phyloP scores from a whole-genome alignment of 1,140 invertebrate species.

The Hylyphantes graminicola region DNA sequence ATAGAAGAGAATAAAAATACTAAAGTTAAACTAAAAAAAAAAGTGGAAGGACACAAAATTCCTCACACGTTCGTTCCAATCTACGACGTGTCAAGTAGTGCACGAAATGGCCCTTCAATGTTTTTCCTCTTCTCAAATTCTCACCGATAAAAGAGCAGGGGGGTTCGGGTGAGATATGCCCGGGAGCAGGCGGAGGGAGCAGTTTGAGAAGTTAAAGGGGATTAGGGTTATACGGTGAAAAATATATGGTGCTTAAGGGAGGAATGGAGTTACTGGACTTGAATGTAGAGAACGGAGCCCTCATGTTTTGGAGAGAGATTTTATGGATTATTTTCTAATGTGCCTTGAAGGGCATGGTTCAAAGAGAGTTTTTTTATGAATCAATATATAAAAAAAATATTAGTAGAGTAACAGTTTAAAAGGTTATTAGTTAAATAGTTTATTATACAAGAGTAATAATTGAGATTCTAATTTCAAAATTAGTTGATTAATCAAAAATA shows the following conservation, averaged over 20 bases:
- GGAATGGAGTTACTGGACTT: slow-evolving; percentile 34
- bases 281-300: slow-evolving; percentile 37
- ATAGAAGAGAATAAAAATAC: slow-evolving; percentile 15
- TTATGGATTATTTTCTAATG: slow-evolving; percentile 6
- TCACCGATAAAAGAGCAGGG: slow-evolving; percentile 45
- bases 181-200: not conserved
- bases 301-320: slow-evolving; percentile 3
- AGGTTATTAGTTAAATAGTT: too few relatives aligned
- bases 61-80: slow-evolving; percentile 55
- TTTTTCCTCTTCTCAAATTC: slow-evolving; percentile 58
- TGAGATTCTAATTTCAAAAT: too few relatives aligned
- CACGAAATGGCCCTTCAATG: slow-evolving; percentile 52
- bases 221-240: slow-evolving; percentile 50
- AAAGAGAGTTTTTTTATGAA: too few relatives aligned
- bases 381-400: too few relatives aligned
- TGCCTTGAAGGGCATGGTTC: too few relatives aligned
- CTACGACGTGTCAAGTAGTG: slow-evolving; percentile 58
- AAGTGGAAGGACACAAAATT: slow-evolving; percentile 36
- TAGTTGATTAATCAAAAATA: too few relatives aligned
- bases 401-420: too few relatives aligned
- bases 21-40: slow-evolving; percentile 6
- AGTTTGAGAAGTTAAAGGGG: slow-evolving; percentile 54
- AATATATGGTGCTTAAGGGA: slow-evolving; percentile 45
- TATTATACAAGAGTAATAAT: too few relatives aligned
- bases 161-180: slow-evolving; percentile 1